Evolutionary conservation across 2,888 invertebrate genomes (phyloP), one percentile per base, ranked within the genome.

Genomic region (Pristionchus entomophagus): DNA sequence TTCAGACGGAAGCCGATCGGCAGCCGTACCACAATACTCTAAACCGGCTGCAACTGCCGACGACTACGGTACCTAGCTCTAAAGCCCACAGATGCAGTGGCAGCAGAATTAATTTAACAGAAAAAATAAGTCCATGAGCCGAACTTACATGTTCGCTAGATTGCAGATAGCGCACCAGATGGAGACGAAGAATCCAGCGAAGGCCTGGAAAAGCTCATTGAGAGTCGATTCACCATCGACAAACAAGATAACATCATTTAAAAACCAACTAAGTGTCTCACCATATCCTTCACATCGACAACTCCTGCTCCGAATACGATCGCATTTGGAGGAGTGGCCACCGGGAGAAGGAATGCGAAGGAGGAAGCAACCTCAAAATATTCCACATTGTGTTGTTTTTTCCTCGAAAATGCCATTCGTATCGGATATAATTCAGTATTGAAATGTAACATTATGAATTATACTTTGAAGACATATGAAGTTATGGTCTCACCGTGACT

Each of bases 241-340:
- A 51, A 49, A 32, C 32, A 81, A n/a, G 6, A 14, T 29, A 8
- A 26, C 12, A 38, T n/a, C 32, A n/a, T 10, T 41, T 38, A 41
- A 77, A 45, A 3, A n/a, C 19, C 12, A 45, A 10, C n/a, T 45
- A n/a, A 45, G 17, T 35, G 4, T 86, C 88, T 69, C 22, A 91
- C 91, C 91, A 91, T 90, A 62, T 91, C 90, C n/a, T 89, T 89
- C 19, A 91, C 90, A 84, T 90, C 90, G 41, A 91, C 89, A 87
- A 91, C 89, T 62, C 90, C 90, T 59, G 89, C 88, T 19, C 89
- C 89, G 85, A 91, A 91, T 8, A 91, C 86, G 53, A 97, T 96
- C 8, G 98, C 97, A 94, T 98, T 98, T 26, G 97, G 97, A 2
- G 97, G 97, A 0, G 97, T 97, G 80, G 97, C 97, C 22, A 91